Conservation (phyloP, 2,888 invertebrate species). For the Pegoplata infirma region DNA sequence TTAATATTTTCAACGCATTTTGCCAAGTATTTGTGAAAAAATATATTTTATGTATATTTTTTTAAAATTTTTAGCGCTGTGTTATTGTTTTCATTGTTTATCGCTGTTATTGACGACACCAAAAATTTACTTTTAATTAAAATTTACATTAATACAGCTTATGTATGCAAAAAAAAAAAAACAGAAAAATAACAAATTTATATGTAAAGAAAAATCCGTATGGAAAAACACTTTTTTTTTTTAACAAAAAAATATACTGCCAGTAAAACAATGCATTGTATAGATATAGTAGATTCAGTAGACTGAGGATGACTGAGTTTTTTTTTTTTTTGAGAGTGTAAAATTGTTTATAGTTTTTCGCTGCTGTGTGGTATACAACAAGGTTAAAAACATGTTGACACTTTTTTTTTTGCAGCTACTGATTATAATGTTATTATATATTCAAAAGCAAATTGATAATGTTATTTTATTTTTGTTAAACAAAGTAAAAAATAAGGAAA, state of each 20-base stretch:
- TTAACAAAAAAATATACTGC: background rate
- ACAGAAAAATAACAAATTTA: slow-evolving; percentile 1
- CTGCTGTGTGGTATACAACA: slow-evolving; percentile 37
- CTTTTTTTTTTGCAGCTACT: slow-evolving; percentile 48
- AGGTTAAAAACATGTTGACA: slow-evolving; percentile 60
- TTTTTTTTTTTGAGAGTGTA: slow-evolving; percentile 31
- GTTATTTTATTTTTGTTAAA: slow-evolving; percentile 21
- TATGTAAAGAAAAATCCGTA: background rate
- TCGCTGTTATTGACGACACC: slow-evolving; percentile 59
- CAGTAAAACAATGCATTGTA: slow-evolving; percentile 26
- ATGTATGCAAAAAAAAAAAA: slow-evolving; percentile 42
- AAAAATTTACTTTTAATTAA: slow-evolving; percentile 66
- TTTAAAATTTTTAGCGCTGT: slow-evolving; percentile 1
- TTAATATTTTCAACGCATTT: slow-evolving; percentile 56
- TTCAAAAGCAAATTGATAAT: slow-evolving; percentile 1
- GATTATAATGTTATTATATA: slow-evolving; percentile 26
- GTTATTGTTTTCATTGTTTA: slow-evolving; percentile 51
- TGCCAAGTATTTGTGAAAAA: slow-evolving; percentile 30
- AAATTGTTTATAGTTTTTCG: slow-evolving; percentile 28
- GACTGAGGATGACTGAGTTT: background rate
- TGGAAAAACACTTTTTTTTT: slow-evolving; percentile 45
- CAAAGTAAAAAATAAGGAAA: background rate
- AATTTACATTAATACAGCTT: slow-evolving; percentile 63
- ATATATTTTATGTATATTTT: background rate
- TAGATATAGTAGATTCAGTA: background rate